Evolutionary conservation across 2,888 invertebrate species (phyloP).

Genomic region (Synanthedon myopaeformis): DNA sequence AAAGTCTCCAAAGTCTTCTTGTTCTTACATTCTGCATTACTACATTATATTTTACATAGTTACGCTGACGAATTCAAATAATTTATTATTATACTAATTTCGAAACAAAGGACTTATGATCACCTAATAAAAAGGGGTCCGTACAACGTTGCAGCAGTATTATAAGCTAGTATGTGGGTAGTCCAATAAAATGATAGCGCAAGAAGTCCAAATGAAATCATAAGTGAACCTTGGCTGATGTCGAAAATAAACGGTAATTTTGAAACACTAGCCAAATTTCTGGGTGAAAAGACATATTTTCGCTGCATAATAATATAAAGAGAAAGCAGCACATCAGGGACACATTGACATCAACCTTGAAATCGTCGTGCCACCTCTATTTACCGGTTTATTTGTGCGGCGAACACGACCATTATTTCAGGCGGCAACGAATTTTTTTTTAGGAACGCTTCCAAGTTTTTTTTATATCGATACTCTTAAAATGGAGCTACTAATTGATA

Average conservation of each 20-base stretch:
- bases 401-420: slow-evolving; percentile 3
- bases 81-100: too few species aligned
- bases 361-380: slow-evolving; percentile 9
- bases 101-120: too few species aligned
- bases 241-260: not conserved
- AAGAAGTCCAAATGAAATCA: not conserved
- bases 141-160: too few species aligned
- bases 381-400: slow-evolving; percentile 19
- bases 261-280: not conserved
- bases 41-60: too few species aligned
- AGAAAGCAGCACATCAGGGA: slow-evolving; percentile 6
- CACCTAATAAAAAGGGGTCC: too few species aligned
- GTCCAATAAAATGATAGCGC: too few species aligned
- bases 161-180: too few species aligned
- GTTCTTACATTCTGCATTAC: too few species aligned
- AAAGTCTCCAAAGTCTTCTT: too few species aligned
- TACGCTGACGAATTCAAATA: too few species aligned
- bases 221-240: not conserved
- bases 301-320: slow-evolving; percentile 1
- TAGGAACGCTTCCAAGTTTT: slow-evolving; percentile 9
- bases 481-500: not conserved
- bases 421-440: slow-evolving; percentile 3
- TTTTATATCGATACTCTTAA: not conserved
- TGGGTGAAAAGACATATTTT: not conserved
- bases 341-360: slow-evolving; percentile 13